Conservation (phyloP, 2,797 vertebrate species). For the Eulemur rubriventer region DNA sequence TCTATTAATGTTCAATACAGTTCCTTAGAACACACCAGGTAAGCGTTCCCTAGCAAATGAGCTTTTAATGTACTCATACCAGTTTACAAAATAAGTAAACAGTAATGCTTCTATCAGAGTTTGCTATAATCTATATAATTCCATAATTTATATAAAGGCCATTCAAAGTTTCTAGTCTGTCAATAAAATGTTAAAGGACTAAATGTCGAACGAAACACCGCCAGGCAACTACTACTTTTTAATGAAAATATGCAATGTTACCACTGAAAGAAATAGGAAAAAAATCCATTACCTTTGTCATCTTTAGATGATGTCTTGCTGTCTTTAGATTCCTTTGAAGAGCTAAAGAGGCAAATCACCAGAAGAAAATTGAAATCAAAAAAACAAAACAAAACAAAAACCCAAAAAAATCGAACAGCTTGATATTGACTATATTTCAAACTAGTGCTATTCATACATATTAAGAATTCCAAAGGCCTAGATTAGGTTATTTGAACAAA, state of each 20-base stretch:
- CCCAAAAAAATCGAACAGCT: slow-evolving; percentile 80
- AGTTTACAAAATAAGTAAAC: slow-evolving; percentile 33
- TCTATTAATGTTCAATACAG: not conserved
- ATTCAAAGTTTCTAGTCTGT: not conserved
- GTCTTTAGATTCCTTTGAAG: slow-evolving; percentile 96
- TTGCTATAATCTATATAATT: not conserved
- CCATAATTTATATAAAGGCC: not conserved
- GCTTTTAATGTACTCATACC: not conserved
- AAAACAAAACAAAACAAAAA: slow-evolving; percentile 50
- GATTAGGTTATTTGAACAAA: slow-evolving; percentile 91
- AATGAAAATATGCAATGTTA: slow-evolving; percentile 21
- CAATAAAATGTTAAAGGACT: slow-evolving; percentile 9
- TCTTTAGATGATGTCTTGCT: slow-evolving; percentile 94
- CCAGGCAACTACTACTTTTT: not conserved
- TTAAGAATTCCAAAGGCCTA: slow-evolving; percentile 87
- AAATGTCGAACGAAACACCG: slow-evolving; percentile 6
- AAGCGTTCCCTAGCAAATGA: not conserved
- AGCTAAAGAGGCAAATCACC: slow-evolving; percentile 91
- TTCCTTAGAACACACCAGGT: not conserved
- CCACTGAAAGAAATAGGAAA: slow-evolving; percentile 32
- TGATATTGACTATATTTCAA: slow-evolving; percentile 77
- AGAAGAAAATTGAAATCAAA: slow-evolving; percentile 89
- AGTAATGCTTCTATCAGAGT: not conserved
- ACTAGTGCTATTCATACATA: slow-evolving; percentile 81
- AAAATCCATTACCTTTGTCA: slow-evolving; percentile 93